Percentiles rank a stretch among this genome's conserved stretches.
These are phyloP conservation scores for Palloptera scutellata DNA, from an alignment of 2,888 invertebrate species.

Conservation along the genomic window DNA sequence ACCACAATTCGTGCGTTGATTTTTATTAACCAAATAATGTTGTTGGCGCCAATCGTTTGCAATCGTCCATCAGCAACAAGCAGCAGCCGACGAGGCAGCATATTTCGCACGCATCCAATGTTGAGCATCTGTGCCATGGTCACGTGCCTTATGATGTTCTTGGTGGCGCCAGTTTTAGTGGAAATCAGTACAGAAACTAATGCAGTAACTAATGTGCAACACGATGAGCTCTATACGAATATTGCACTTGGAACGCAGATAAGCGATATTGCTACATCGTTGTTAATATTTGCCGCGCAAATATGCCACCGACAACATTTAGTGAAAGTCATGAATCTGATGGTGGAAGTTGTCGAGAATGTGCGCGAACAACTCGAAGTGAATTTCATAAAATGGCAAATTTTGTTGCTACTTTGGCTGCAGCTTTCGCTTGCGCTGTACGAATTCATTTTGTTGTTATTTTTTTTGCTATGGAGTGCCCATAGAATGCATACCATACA, in stretches of 20 bases:
- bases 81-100: background rate
- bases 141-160: constrained; percentile 1
- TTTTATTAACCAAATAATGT: constrained; percentile 45
- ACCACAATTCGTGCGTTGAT: constrained; percentile 43
- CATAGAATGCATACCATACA: constrained; percentile 46
- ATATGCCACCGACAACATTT: constrained; percentile 30
- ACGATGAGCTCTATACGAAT: constrained; percentile 30
- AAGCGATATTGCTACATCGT: constrained; percentile 25
- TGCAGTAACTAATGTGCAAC: constrained; percentile 6
- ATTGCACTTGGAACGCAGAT: constrained; percentile 33
- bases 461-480: constrained; percentile 17
- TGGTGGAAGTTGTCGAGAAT: constrained; percentile 18
- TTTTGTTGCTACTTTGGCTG: constrained; percentile 43
- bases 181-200: constrained; percentile 16
- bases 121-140: constrained; percentile 11
- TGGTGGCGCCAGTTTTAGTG: constrained; percentile 14
- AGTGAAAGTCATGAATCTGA: constrained; percentile 30
- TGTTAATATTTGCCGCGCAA: constrained; percentile 34
- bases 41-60: constrained; percentile 46
- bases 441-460: constrained; percentile 11
- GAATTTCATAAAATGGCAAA: constrained; percentile 37
- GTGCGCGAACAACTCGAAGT: constrained; percentile 17
- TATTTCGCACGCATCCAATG: constrained; percentile 16
- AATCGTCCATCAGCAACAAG: background rate
- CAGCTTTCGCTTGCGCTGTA: constrained; percentile 18